Evolutionary conservation across 1,140 invertebrate genomes (phyloP), one percentile per base, ranked within the genome.

Genomic region (Bombus impatiens): DNA sequence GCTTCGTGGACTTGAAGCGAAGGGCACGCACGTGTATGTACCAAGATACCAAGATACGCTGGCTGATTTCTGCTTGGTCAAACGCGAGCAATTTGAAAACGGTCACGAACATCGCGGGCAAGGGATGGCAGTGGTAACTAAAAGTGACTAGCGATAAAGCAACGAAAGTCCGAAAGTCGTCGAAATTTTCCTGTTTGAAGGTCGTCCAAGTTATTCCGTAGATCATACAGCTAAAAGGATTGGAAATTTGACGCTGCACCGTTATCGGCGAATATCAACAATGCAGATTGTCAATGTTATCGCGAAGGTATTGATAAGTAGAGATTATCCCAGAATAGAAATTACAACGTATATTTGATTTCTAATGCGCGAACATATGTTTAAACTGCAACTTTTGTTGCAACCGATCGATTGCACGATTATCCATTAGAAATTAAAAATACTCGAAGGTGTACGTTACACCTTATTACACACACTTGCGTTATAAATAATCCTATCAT

Each of bases 1-100:
- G 88, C 84, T 62, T 90, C 77, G 78, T 84, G 87, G 86, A 86
- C 86, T 89, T 44, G 44, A 62, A 67, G 25, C 87, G 87, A 91
- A 90, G 87, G 90, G 82, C 91, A 87, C 77, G 78, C 85, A 87
- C 90, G 87, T 84, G 89, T 22, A 53, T 78, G 65, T 35, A 59
- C 57, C 32, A 32, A 32, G 25, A 53, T 22, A 53, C 47, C 74
- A 6, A 84, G 75, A 32, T 12, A 37, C 10, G 47, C 37, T 74
- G 35, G 35, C 32, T 72, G 25, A 28, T 68, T 59, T 78, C 57
- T 42, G 44, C 10, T 53, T 12, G 59, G 22, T 57, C 4, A 57
- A 71, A 40, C 74, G 74, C 32, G 32, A 76, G 9, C 8, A 40
- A 32, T 25, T 77, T 18, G n/a, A 77, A 40, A 12, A 25, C 53